Percentiles rank a stretch among this genome's conserved stretches.
Evolutionary conservation across 2,113 vertebrate species (phyloP).

Genomic region (Ciconia stormi): DNA sequence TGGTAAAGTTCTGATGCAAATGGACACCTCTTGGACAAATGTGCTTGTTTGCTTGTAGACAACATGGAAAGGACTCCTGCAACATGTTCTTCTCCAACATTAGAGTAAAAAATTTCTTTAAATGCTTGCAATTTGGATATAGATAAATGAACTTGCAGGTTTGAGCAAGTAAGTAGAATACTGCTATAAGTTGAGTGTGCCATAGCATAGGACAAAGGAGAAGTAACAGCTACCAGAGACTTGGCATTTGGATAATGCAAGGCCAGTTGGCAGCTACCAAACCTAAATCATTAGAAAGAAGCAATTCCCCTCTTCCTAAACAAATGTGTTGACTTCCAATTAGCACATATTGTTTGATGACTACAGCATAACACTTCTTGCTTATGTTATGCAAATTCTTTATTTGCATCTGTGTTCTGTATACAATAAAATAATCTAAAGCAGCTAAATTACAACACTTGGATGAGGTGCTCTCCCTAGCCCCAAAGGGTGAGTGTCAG

Average conservation of each 20-base stretch:
- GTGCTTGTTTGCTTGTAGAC: not conserved
- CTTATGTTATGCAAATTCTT: not conserved
- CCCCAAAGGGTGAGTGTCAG: no score
- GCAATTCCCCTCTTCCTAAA: not conserved
- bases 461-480: not conserved
- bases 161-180: not conserved
- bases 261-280: not conserved
- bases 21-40: not conserved
- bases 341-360: not conserved
- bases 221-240: not conserved
- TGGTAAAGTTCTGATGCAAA: not conserved
- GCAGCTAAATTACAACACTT: not conserved
- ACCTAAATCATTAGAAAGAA: not conserved
- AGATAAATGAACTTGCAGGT: not conserved
- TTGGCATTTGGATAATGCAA: not conserved
- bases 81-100: not conserved
- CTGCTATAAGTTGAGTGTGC: not conserved
- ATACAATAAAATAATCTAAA: not conserved
- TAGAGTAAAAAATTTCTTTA: not conserved
- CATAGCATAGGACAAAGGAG: not conserved
- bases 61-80: not conserved
- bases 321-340: not conserved
- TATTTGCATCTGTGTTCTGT: not conserved
- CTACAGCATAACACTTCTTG: not conserved
- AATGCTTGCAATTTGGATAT: not conserved